Evolutionary conservation across 1,140 invertebrate species (phyloP), one percentile per base, ranked within the genome.

Genomic region (Hylaeus volcanicus): DNA sequence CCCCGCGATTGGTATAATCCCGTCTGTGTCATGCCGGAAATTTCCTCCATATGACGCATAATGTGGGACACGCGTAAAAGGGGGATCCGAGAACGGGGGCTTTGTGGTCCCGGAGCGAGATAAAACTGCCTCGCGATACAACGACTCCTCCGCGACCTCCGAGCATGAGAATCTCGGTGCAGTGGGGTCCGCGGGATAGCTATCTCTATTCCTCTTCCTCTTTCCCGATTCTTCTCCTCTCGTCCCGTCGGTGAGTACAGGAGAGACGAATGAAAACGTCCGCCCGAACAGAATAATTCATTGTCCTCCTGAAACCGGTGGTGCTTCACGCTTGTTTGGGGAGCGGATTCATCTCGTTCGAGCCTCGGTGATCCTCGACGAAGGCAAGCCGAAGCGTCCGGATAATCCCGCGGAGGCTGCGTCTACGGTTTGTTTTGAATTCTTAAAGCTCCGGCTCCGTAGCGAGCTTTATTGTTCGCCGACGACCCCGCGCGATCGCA

Each of bases 221-320:
- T 65, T 83, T 84, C 82, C 66, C 75, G 70, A 61, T 81, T 82
- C 73, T 65, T 69, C 73, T 48, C 43, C n/a, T 43, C 53, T 53
- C 56, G 51, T 37, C 53, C 70, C 65, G 69, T 15, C 70, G 55
- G 45, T 60, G 75, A 75, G 76, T 43, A 76, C 71, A 64, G 71
- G 11, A 71, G 73, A 80, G 60, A 71, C 86, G 87, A 90, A 91
- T 92, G 89, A 91, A 91, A 92, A 90, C 86, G 89, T 92, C 88
- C 79, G 73, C 74, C 69, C 74, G 74, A 71, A 91, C 86, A 85
- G 87, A 91, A 92, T 91, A 90, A 92, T 92, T 92, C 90, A 90
- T 91, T 88, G 90, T 79, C 79, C 86, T 83, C 83, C 83, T 81
- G 66, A 88, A 86, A 82, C 81, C 74, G 75, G 75, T 81, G 82